Conservation (phyloP, 2,888 invertebrate genomes). For the Leucania comma region DNA sequence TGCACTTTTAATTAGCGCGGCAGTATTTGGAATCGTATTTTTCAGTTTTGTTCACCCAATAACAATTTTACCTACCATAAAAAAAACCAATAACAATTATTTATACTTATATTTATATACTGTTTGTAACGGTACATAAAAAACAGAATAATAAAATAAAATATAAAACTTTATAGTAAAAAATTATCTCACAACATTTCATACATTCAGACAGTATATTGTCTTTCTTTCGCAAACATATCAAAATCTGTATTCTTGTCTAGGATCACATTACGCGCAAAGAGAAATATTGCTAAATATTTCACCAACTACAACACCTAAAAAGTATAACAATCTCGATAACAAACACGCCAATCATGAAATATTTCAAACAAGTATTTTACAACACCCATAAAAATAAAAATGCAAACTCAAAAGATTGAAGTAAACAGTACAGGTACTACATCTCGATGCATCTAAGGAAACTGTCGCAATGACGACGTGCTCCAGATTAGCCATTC, state of each 20-base stretch:
- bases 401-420: constrained; percentile 25
- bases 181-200: too few species aligned
- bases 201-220: too few species aligned
- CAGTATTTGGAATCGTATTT: background rate
- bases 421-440: constrained; percentile 10
- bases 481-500: constrained; percentile 61
- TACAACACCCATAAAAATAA: constrained; percentile 18
- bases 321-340: constrained; percentile 15
- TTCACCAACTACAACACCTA: background rate
- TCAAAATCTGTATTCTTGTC: too few species aligned
- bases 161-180: too few species aligned
- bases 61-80: too few species aligned
- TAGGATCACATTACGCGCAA: too few species aligned
- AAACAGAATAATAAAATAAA: too few species aligned
- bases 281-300: background rate
- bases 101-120: too few species aligned
- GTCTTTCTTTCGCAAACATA: too few species aligned
- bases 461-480: constrained; percentile 55
- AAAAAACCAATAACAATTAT: too few species aligned
- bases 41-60: background rate
- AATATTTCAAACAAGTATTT: constrained; percentile 10
- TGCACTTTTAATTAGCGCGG: too few species aligned
- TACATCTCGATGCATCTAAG: constrained; percentile 45
- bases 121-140: too few species aligned
- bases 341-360: constrained; percentile 24